phyloP scores from a whole-genome alignment of 1,140 invertebrate species.

The Euwallacea similis region DNA sequence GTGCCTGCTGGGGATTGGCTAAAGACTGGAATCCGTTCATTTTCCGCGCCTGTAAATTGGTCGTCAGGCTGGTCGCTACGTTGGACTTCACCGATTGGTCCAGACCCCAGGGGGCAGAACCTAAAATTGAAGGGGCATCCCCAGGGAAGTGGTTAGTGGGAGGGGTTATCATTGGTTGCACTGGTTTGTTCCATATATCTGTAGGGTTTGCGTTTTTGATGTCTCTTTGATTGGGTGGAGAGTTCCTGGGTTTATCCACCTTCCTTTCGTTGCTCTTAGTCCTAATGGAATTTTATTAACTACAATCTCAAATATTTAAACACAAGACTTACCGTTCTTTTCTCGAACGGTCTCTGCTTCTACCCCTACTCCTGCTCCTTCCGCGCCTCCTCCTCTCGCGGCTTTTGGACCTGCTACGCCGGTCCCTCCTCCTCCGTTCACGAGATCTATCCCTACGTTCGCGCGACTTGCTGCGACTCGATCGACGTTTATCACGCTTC shows the following conservation, averaged over 20 bases:
- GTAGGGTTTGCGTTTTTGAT: too few species aligned
- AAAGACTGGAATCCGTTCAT: constrained; percentile 26
- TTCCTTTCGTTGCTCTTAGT: constrained; percentile 27
- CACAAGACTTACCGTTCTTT: too few species aligned
- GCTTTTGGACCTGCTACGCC: constrained; percentile 49
- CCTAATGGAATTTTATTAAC: too few species aligned
- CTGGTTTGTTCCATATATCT: background rate
- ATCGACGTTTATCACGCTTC: constrained; percentile 48
- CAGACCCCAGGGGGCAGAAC: background rate
- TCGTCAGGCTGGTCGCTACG: constrained; percentile 1
- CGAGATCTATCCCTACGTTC: constrained; percentile 53
- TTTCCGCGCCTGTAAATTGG: constrained; percentile 16
- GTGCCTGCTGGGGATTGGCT: background rate
- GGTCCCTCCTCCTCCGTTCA: constrained; percentile 58
- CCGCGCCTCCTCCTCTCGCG: constrained; percentile 50
- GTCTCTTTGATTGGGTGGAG: background rate
- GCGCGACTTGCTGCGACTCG: constrained; percentile 44
- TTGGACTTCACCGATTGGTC: constrained; percentile 30
- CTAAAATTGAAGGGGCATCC: background rate
- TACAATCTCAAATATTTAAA: too few species aligned
- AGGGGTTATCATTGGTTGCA: constrained; percentile 7
- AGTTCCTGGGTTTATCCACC: constrained; percentile 11
- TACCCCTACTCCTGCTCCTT: constrained; percentile 50
- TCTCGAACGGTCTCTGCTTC: constrained; percentile 53
- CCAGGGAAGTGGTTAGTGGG: background rate